phyloP scores from a whole-genome alignment of 2,797 vertebrate genomes.

The Sorex maritimensis region DNA sequence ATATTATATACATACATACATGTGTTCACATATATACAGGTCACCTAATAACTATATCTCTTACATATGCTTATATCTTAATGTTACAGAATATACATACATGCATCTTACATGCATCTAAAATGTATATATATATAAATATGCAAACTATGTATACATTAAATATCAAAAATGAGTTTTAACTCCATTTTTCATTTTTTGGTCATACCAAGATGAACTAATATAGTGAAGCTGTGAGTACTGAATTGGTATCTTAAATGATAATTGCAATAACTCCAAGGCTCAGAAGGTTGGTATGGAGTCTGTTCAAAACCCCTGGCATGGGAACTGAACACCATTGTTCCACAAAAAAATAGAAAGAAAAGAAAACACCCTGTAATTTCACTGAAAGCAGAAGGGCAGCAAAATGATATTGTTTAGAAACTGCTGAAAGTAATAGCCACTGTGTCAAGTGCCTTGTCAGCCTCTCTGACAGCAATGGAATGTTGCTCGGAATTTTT shows the following conservation, averaged over 20 bases:
- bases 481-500: constrained; percentile 76
- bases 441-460: constrained; percentile 83
- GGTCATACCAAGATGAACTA: constrained; percentile 62
- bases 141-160: not conserved
- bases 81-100: not conserved
- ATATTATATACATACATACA: constrained; percentile 60
- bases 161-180: constrained; percentile 75
- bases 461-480: constrained; percentile 85
- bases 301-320: constrained; percentile 73
- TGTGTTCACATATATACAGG: not conserved
- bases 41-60: not conserved
- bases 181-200: constrained; percentile 28
- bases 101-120: not conserved
- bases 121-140: not conserved
- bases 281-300: constrained; percentile 59
- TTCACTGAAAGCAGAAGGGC: constrained; percentile 88
- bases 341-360: constrained; percentile 80
- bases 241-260: constrained; percentile 78
- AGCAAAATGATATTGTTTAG: constrained; percentile 89
- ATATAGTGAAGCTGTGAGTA: constrained; percentile 49
- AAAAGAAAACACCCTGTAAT: constrained; percentile 88
- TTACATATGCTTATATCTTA: not conserved
- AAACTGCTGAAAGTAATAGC: constrained; percentile 88
- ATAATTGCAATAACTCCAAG: constrained; percentile 86
- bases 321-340: constrained; percentile 80